Evolutionary conservation across 2,797 vertebrate genomes (phyloP).

Genomic region (Sternotherus odoratus): DNA sequence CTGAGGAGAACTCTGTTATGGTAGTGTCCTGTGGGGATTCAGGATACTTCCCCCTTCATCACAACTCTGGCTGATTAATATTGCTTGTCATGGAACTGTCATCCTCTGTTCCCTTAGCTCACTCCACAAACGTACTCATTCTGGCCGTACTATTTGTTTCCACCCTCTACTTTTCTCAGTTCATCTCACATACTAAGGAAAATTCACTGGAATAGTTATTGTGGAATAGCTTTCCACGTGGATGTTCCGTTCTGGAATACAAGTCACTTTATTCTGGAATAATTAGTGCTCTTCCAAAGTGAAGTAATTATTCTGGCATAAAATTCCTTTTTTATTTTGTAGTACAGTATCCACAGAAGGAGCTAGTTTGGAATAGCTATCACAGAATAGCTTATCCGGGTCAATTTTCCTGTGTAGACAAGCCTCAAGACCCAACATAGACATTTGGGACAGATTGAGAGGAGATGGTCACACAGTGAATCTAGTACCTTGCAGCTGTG

Average conservation of each 20-base stretch:
- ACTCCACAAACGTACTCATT: background rate
- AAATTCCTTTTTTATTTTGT: background rate
- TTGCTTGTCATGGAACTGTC: background rate
- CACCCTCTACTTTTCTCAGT: background rate
- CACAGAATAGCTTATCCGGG: background rate
- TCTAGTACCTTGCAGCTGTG: background rate
- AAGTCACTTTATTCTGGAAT: background rate
- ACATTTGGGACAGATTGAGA: background rate
- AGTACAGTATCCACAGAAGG: background rate
- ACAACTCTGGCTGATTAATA: background rate
- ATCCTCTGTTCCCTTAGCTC: background rate
- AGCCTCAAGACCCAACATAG: background rate
- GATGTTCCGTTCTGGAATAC: background rate
- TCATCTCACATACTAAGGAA: background rate
- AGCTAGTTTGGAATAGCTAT: accelerated
- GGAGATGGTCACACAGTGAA: background rate
- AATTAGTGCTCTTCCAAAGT: background rate
- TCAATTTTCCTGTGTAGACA: background rate
- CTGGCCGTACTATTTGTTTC: background rate
- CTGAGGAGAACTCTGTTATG: background rate
- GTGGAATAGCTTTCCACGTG: background rate
- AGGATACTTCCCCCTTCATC: background rate
- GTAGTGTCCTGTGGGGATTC: background rate
- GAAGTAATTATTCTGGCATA: background rate
- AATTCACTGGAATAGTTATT: background rate